Conservation (phyloP, 2,888 invertebrate species). For the Diaphora mendica region DNA sequence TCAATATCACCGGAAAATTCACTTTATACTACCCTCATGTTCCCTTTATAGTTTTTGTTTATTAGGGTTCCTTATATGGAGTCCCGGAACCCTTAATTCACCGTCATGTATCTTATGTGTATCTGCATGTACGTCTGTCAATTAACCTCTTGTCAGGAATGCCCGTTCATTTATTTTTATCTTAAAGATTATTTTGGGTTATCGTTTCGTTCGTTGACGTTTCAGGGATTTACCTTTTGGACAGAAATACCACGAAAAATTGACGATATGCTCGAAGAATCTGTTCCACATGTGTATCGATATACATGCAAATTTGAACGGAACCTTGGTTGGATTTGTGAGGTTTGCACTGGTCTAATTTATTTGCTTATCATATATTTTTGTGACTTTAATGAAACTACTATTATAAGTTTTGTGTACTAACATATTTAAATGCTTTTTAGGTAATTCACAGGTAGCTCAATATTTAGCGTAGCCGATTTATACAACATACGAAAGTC, state of each 20-base stretch:
- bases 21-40: conserved; percentile 58
- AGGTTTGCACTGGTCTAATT: too few species aligned
- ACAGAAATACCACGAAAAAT: neutral
- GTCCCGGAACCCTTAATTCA: neutral
- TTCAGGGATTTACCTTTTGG: neutral
- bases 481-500: neutral
- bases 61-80: neutral
- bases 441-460: too few species aligned
- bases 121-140: too few species aligned
- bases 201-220: neutral
- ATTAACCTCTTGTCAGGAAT: neutral
- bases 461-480: neutral
- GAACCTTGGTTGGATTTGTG: too few species aligned
- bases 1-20: conserved; percentile 77
- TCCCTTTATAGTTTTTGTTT: conserved; percentile 35
- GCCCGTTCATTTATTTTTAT: neutral
- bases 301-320: too few species aligned
- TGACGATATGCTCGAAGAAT: neutral
- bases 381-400: neutral
- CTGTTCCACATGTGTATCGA: neutral
- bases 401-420: neutral
- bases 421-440: neutral
- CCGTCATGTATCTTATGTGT: too few species aligned
- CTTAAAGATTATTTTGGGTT: neutral
- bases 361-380: too few species aligned